These are phyloP conservation scores for Archocentrus centrarchus DNA, from an alignment of 2,113 vertebrate species.

Conservation along the genomic window DNA sequence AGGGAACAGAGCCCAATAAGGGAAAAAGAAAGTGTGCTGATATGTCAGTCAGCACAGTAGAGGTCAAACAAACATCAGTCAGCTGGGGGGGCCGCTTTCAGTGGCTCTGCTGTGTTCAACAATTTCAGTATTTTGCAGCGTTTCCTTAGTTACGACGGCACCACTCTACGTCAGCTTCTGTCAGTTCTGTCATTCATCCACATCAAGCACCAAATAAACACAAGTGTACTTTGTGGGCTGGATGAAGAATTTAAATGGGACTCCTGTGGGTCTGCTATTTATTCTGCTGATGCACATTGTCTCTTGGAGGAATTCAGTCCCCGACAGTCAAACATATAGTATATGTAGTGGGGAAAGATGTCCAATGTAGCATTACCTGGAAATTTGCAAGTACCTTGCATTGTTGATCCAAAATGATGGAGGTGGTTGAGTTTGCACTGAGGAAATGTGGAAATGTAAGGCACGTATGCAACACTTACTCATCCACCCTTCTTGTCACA, in stretches of 20 bases:
- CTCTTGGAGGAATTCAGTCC: neutral
- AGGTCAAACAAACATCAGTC: neutral
- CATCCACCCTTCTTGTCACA: neutral
- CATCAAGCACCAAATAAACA: constrained; percentile 10
- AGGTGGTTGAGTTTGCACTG: neutral
- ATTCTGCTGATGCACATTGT: neutral
- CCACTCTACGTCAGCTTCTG: neutral
- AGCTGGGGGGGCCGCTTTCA: neutral
- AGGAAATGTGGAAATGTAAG: neutral
- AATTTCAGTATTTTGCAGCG: neutral
- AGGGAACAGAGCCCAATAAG: neutral
- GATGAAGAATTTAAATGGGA: neutral
- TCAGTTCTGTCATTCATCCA: neutral
- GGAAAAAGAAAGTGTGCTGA: neutral
- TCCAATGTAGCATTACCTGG: neutral
- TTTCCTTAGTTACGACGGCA: neutral
- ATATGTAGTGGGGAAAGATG: neutral
- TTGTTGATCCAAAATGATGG: neutral
- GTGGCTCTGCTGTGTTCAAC: neutral
- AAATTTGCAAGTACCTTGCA: neutral
- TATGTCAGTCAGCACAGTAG: neutral
- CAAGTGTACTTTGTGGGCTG: constrained; percentile 32
- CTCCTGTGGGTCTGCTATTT: neutral
- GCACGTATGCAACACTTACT: neutral
- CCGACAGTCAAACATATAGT: neutral